Base-by-base conservation (phyloP, 2,888 invertebrate genomes). In the Leptarthrus brevirostris region DNA sequence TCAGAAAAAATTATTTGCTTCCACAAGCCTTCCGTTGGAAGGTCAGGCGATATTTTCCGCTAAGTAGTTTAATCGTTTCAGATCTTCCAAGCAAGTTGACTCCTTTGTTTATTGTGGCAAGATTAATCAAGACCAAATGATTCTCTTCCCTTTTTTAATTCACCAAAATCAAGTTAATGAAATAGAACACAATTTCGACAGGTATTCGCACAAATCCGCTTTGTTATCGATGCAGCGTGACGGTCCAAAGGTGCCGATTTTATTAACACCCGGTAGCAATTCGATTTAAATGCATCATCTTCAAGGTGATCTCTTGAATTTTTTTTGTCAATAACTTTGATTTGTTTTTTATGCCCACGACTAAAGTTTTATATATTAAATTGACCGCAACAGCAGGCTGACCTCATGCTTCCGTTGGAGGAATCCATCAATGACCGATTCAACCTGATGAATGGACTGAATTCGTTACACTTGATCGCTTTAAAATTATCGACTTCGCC, bases 351-450 rank as follows among this genome's bases (percentile, higher is more conserved):
- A 36, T 36, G 14, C 73, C 49, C 26, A 18, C 75, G 76, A 76
- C 77, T 76, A 79, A 78, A 77, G 78, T 79, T 78, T 76, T 78
- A 79, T n/a, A 54, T 22, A 53, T 36, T 75, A 77, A 77, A 79
- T 77, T 78, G 78, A 26, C 61, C 61, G 66, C 64, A 69, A 66
- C 56, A 44, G 16, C 30, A 26, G 44, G 26, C 16, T 72, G 34
- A 58, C 53, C 58, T 47, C 56, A 70, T 44, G 52, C 52, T 69
- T 34, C 52, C 72, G 74, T 47, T 12, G 44, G 56, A 58, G 49
- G 66, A 72, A 44, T 64, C 66, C 44, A 56, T 44, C 36, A 40
- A 66, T 69, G 40, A 58, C 22, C 69, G 54, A 16, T 24, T 3
- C 53, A 61, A 66, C 22, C 14, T 49, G 61, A 44, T 75, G 75